A percentile compares a stretch with the other conserved stretches of the same genome.
Conservation (phyloP, 2,888 invertebrate species). For the Willowsia nigromaculata region DNA sequence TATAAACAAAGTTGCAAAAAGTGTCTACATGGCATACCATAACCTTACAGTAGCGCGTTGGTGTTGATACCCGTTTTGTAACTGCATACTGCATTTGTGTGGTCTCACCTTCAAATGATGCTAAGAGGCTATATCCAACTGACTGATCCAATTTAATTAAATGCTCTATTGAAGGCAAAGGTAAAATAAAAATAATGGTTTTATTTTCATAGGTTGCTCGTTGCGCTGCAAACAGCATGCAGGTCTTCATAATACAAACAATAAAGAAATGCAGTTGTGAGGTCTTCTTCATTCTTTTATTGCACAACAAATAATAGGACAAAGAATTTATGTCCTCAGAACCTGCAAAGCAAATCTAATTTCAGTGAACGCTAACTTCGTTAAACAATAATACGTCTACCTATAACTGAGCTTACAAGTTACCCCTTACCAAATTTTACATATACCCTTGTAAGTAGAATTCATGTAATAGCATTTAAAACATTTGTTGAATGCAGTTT, state of each 20-base stretch:
- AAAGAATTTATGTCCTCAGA: neutral
- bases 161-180: constrained; percentile 11
- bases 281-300: constrained; percentile 63
- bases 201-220: constrained; percentile 19
- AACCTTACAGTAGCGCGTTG: neutral
- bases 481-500: too few species aligned
- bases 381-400: too few species aligned
- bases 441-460: too few species aligned
- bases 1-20: too few species aligned
- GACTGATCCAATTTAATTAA: constrained; percentile 33
- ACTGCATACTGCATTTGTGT: constrained; percentile 57
- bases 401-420: too few species aligned
- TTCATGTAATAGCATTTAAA: too few species aligned
- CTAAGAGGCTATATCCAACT: neutral
- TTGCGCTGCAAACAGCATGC: constrained; percentile 18
- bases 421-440: too few species aligned
- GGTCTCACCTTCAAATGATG: constrained; percentile 47
- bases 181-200: constrained; percentile 48
- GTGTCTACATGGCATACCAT: neutral
- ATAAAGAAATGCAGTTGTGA: constrained; percentile 69
- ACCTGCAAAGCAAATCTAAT: constrained; percentile 8
- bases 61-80: neutral
- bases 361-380: too few species aligned
- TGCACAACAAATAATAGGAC: constrained; percentile 5
- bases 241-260: constrained; percentile 36